phyloP scores from a whole-genome alignment of 2,888 invertebrate species.

The Invenusta paracnida region DNA sequence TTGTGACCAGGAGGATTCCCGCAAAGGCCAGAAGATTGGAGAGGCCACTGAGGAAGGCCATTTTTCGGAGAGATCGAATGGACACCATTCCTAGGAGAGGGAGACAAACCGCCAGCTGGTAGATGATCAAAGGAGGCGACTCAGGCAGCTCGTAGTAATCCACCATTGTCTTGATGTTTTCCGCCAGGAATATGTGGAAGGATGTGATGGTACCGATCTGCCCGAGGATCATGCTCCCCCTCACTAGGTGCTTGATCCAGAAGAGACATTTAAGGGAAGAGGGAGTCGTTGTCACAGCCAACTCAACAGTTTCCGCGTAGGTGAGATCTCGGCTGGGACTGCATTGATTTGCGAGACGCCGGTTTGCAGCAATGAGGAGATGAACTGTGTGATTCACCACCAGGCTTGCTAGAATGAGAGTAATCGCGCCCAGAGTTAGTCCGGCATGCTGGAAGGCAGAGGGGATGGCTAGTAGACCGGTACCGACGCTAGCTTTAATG shows the following conservation, averaged over 20 bases:
- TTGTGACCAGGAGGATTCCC: neutral
- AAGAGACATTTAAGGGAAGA: neutral
- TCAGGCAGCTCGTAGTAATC: neutral
- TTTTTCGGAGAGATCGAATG: constrained; percentile 12
- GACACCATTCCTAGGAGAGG: constrained; percentile 25
- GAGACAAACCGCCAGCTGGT: neutral
- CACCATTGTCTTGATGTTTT: constrained; percentile 65
- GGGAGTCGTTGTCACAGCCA: neutral
- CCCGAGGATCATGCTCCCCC: constrained; percentile 65
- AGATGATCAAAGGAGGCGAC: neutral
- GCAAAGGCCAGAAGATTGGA: constrained; percentile 28
- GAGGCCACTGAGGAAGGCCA: constrained; percentile 27
- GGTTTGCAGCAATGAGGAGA: neutral
- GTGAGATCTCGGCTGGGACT: neutral
- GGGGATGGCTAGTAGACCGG: constrained; percentile 93
- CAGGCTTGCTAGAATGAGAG: neutral
- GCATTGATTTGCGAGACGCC: neutral
- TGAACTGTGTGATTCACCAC: neutral
- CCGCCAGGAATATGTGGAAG: constrained; percentile 84
- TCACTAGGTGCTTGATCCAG: neutral
- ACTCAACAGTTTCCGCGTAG: neutral
- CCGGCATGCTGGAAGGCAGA: constrained; percentile 87
- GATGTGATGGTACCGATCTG: constrained; percentile 93
- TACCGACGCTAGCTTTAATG: constrained; percentile 82
- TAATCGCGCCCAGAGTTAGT: constrained; percentile 65